phyloP scores from a whole-genome alignment of 2,113 vertebrate species.

The Eurypyga helias region DNA sequence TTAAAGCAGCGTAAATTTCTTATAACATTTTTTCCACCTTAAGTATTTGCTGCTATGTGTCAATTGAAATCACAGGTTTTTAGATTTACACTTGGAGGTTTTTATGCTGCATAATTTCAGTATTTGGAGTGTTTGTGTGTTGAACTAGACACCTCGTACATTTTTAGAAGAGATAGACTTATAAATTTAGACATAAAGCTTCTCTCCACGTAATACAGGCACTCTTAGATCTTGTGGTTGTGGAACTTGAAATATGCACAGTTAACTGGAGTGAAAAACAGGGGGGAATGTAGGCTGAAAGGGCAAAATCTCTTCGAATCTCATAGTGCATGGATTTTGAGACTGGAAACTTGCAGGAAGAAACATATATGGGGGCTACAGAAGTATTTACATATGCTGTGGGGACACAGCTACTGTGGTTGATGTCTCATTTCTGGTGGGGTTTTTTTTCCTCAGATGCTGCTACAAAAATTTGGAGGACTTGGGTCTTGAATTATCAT shows the following conservation, averaged over 20 bases:
- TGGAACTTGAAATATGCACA: not conserved
- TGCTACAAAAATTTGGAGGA: constrained; percentile 81
- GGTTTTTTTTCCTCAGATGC: constrained; percentile 74
- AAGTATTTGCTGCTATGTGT: not conserved
- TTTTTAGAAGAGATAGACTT: not conserved
- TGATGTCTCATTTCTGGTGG: not conserved
- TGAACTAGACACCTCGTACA: not conserved
- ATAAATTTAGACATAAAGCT: not conserved
- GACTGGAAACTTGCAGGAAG: not conserved
- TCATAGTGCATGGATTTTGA: not conserved
- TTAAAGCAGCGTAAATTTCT: not conserved
- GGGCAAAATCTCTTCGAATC: constrained; percentile 18
- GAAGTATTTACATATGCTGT: not conserved
- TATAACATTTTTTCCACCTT: not conserved
- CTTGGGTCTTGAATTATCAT: constrained; percentile 87
- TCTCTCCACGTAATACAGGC: not conserved
- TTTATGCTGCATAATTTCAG: not conserved
- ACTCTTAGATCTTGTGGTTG: not conserved
- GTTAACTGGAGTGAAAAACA: not conserved
- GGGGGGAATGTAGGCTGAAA: not conserved
- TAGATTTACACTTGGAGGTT: not conserved
- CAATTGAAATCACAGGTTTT: not conserved
- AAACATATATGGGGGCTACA: not conserved
- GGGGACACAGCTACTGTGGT: not conserved
- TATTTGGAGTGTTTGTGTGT: not conserved